phyloP scores from a whole-genome alignment of 2,888 invertebrate species.

The Tryphoninae sp. region DNA sequence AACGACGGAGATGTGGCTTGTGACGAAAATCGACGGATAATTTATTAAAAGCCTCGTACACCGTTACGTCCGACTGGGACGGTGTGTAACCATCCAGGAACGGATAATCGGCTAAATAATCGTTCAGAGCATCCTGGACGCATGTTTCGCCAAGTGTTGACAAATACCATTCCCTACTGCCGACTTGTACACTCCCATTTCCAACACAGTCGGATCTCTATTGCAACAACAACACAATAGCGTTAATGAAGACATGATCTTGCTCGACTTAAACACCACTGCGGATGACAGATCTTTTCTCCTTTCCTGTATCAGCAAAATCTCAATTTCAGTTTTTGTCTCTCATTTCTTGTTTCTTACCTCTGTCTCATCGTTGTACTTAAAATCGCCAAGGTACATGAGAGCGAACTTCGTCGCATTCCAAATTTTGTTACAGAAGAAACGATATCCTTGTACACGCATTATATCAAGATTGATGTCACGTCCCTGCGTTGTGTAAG shows the following conservation, averaged over 20 bases:
- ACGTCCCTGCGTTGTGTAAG: conserved; percentile 93
- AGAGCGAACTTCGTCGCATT: conserved; percentile 98
- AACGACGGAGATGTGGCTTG: conserved; percentile 79
- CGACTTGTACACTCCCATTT: conserved; percentile 61
- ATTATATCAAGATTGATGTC: conserved; percentile 98
- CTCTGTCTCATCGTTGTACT: conserved; percentile 80
- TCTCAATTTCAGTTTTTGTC: not conserved
- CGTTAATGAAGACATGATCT: conserved; percentile 14
- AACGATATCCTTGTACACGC: conserved; percentile 95
- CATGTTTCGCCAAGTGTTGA: conserved; percentile 74
- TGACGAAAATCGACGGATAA: conserved; percentile 68
- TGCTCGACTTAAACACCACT: not conserved
- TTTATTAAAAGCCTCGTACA: conserved; percentile 72
- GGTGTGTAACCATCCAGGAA: conserved; percentile 81
- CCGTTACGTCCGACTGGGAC: conserved; percentile 79
- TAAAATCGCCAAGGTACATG: conserved; percentile 85
- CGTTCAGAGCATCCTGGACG: conserved; percentile 77
- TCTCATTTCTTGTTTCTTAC: conserved; percentile 62
- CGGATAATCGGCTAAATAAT: conserved; percentile 79
- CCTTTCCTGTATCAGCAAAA: not conserved
- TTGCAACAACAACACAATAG: conserved; percentile 50
- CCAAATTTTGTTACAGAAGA: conserved; percentile 99
- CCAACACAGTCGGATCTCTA: conserved; percentile 57
- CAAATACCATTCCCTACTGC: conserved; percentile 73
- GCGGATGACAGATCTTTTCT: not conserved